A percentile compares a stretch with the other conserved stretches of the same genome.
phyloP scores from a whole-genome alignment of 2,797 vertebrate genomes.

The Podargus strigoides region DNA sequence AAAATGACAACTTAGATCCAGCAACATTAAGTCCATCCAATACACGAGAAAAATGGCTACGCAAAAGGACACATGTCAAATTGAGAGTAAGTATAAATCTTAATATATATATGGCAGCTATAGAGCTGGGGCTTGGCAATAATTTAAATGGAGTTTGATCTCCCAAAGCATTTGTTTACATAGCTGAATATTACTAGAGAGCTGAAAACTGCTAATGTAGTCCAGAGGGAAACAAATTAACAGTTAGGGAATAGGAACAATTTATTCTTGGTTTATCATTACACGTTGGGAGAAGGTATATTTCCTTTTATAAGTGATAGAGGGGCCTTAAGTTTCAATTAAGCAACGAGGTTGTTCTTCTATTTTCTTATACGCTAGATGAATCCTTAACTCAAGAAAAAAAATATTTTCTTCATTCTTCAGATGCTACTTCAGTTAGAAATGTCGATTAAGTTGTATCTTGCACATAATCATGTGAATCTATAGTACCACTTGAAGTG shows the following conservation, averaged over 20 bases:
- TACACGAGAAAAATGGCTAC: conserved; percentile 94
- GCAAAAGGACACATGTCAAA: conserved; percentile 95
- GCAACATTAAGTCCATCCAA: conserved; percentile 84
- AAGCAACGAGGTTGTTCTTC: background rate
- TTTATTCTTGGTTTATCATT: background rate
- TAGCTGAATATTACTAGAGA: background rate
- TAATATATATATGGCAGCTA: background rate
- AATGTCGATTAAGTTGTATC: background rate
- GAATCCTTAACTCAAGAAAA: background rate
- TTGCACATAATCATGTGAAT: background rate
- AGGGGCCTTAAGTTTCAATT: background rate
- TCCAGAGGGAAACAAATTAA: background rate
- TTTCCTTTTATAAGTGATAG: background rate
- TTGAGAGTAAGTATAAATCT: conserved; percentile 79
- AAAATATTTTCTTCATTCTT: background rate
- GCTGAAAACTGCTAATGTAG: background rate
- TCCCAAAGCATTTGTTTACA: background rate
- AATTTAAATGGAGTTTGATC: background rate
- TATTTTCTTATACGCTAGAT: background rate
- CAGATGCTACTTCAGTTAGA: background rate
- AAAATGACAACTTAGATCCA: conserved; percentile 79
- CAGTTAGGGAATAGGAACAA: background rate
- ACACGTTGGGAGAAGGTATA: background rate
- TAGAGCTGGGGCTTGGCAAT: background rate
- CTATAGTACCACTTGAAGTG: background rate